Conservation (phyloP, 2,113 vertebrate genomes). For the Rutilus rutilus region DNA sequence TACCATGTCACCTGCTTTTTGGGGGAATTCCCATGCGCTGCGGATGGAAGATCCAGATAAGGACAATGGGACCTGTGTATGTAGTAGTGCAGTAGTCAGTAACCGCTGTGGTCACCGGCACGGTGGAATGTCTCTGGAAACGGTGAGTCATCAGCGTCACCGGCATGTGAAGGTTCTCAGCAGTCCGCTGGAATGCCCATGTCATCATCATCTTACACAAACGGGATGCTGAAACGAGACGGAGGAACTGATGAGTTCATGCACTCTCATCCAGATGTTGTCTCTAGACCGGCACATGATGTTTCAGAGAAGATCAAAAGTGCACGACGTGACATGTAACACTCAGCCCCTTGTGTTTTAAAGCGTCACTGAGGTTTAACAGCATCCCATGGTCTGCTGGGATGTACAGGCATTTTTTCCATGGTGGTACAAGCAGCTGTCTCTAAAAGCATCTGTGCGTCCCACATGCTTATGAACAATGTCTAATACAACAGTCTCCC, state of each 20-base stretch:
- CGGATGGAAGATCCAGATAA: conserved; percentile 1
- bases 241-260: conserved; percentile 11
- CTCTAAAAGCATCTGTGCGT: conserved; percentile 23
- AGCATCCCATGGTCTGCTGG: not conserved
- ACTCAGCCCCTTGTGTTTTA: not conserved
- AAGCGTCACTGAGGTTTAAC: not conserved
- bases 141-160: conserved; percentile 51
- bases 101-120: not conserved
- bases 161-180: conserved; percentile 46
- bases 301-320: not conserved
- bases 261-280: not conserved
- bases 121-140: conserved; percentile 32
- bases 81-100: not conserved
- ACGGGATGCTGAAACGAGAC: conserved; percentile 1
- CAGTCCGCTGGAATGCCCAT: conserved; percentile 12
- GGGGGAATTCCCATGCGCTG: not conserved
- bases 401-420: not conserved
- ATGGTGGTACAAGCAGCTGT: conserved; percentile 19
- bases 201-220: not conserved
- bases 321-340: not conserved
- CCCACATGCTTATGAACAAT: conserved; percentile 2
- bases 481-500: not conserved
- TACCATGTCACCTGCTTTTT: not conserved
- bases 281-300: not conserved
- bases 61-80: conserved; percentile 10